Base-by-base conservation (phyloP, 2,797 vertebrate species). In the Chelidonichthys spinosus region DNA sequence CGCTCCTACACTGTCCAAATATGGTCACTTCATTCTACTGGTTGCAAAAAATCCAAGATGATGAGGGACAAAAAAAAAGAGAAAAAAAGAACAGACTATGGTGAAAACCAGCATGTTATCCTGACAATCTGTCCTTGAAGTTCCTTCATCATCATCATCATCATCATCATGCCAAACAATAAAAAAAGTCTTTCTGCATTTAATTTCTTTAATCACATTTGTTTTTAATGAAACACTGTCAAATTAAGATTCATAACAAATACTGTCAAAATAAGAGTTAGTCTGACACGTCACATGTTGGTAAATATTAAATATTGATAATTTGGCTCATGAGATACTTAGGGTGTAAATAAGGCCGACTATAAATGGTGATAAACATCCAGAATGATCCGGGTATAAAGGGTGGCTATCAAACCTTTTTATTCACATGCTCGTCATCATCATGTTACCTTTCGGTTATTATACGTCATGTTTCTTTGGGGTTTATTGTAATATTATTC, bases 231-330 rank as follows among this genome's bases (percentile, higher is more conserved):
- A 72, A 53, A 64, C 60, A 37, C 33, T 43, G 8, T 79, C 0
- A 49, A 64, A 76, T 63, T 18, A 55, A 1, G 25, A 54, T 62
- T 43, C 7, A 50, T 54, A 64, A 54, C 61, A 85, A 25, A 87
- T 77, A 72, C 72, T 77, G 72, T 85, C 65, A 74, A 63, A 68
- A 56, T 63, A 84, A 46, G 43, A 49, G 43, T 79, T 72, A 40
- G 37, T 78, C 33, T 74, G 15, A 81, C 35, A 66, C 47, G 33
- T 55, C 35, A 32, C 15, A 54, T 71, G 11, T 39, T 35, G 7
- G 43, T 25, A 25, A 42, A 63, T 40, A 25, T 58, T 15, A 63
- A 14, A 42, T 42, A 6, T 43, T 42, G 42, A 63, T 50, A 36
- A 42, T 63, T 46, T 53, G 47, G 3, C 65, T 56, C 15, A 14